Base-by-base conservation (phyloP, 2,113 vertebrate genomes). In the Choloepus hoffmanni region DNA sequence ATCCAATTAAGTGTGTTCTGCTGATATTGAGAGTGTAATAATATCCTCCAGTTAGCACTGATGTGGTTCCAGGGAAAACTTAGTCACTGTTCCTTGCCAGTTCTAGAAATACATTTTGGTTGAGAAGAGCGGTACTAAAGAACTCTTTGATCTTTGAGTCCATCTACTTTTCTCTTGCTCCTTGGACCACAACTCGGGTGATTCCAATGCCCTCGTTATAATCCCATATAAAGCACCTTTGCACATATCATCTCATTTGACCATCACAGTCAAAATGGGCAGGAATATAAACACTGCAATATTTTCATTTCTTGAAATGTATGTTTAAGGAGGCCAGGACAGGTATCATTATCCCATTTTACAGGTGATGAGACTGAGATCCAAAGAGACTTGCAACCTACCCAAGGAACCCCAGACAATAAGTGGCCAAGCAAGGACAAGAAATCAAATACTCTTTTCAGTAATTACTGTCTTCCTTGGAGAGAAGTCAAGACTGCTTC, bases 361-460 rank as follows among this genome's bases (percentile, higher is more conserved):
- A 94, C 48, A 92, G 92, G 58, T 72, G 76, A 87, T 63, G 76
- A 94, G 92, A 93, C 74, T 14, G 48, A 96, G 63, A 33, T 13
- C 73, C 70, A 73, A 83, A 72, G 36, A 91, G 36, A 43, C 77
- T 93, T 89, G n/a, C 55, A 82, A 76, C 36, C 74, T 81, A 7
- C 60, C 91, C 28, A 36, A 43, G 67, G 33, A 92, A 55, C 45
- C 13, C 12, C 50, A 45, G 76, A 14, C 43, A 55, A 62, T 53
- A 94, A 95, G 36, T 74, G 36, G 40, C 23, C 23, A 18, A 50
- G 19, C 14, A 28, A 67, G 67, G 58, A 90, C 43, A 90, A 65
- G 89, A 84, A 89, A 96, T 63, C 86, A 89, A 74, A 93, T 86
- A 73, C 11, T 82, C 48, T 72, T 82, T 90, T 90, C 68, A 60